These are phyloP conservation scores for Gortyna flavago DNA, from an alignment of 2,888 invertebrate genomes.

Conservation along the genomic window DNA sequence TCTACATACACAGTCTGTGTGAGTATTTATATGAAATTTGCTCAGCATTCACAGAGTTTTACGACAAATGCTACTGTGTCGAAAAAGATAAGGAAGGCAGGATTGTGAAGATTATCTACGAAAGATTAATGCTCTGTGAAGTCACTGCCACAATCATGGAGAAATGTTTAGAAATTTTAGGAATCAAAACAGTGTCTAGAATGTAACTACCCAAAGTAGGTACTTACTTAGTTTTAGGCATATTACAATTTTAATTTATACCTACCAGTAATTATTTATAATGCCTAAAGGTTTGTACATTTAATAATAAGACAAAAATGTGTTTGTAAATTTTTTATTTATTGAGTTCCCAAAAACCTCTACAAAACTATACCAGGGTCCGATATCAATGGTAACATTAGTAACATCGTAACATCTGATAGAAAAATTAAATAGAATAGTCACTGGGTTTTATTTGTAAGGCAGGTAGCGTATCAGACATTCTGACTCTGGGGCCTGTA, in stretches of 20 bases:
- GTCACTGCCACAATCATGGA: conserved; percentile 96
- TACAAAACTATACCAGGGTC: conserved; percentile 89
- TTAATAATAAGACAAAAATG: conserved; percentile 70
- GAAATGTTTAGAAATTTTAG: conserved; percentile 96
- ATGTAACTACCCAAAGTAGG: conserved; percentile 91
- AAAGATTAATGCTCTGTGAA: conserved; percentile 97
- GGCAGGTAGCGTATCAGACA: conserved; percentile 27
- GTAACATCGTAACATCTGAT: conserved; percentile 20
- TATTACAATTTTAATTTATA: conserved; percentile 65
- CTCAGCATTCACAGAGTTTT: conserved; percentile 98
- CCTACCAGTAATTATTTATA: conserved; percentile 53
- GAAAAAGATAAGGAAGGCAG: conserved; percentile 96
- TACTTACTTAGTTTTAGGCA: conserved; percentile 51
- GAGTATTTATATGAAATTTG: conserved; percentile 98
- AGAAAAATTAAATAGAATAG: conserved; percentile 71
- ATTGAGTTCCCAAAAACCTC: conserved; percentile 88
- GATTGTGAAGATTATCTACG: conserved; percentile 95
- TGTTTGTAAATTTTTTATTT: conserved; percentile 82
- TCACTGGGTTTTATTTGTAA: conserved; percentile 67
- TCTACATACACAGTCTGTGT: conserved; percentile 96
- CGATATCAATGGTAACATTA: conserved; percentile 78
- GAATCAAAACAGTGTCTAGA: conserved; percentile 96
- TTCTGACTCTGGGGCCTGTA: background rate
- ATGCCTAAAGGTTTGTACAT: conserved; percentile 56
- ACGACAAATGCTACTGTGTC: conserved; percentile 99